phyloP scores from a whole-genome alignment of 1,140 invertebrate species.

The Dolichoris vasculosae region DNA sequence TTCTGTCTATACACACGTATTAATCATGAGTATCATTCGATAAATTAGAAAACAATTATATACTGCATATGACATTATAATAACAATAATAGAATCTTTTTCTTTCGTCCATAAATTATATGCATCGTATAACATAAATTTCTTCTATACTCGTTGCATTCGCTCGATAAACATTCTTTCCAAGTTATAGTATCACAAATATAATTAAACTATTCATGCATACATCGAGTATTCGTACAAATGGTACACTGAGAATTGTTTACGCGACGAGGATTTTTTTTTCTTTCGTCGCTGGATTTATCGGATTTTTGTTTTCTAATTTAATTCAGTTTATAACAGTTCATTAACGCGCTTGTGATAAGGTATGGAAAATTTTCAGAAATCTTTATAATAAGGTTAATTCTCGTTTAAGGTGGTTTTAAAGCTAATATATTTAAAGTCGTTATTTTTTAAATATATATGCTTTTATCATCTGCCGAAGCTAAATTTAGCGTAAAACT shows the following conservation, averaged over 20 bases:
- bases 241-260: conserved; percentile 38
- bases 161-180: background rate
- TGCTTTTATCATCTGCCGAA: background rate
- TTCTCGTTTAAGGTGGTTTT: background rate
- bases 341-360: background rate
- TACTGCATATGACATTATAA: conserved; percentile 6
- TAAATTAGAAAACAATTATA: conserved; percentile 34
- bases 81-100: conserved; percentile 45
- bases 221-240: conserved; percentile 41
- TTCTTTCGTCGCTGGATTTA: background rate
- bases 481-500: background rate
- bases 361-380: background rate
- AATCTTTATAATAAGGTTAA: background rate
- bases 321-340: conserved; percentile 32
- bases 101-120: background rate
- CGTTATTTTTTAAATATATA: background rate
- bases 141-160: background rate
- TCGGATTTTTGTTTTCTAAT: conserved; percentile 1
- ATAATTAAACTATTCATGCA: conserved; percentile 30
- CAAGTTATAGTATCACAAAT: conserved; percentile 39
- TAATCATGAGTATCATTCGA: conserved; percentile 10
- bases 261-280: background rate
- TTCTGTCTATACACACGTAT: background rate
- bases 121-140: background rate
- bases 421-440: background rate